Base-by-base conservation (phyloP, 2,888 invertebrate genomes). In the Bugulina stolonifera region DNA sequence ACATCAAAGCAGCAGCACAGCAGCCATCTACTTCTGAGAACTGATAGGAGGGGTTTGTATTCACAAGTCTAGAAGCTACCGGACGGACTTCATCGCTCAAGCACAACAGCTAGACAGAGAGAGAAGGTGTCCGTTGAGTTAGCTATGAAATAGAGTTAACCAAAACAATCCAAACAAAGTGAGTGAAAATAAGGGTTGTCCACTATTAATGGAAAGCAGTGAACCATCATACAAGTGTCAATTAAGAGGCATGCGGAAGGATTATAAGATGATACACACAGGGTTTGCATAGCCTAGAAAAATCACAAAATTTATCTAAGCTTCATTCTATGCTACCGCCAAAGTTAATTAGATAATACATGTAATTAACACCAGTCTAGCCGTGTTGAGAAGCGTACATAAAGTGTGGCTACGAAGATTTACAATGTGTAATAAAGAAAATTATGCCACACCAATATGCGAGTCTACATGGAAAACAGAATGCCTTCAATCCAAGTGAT, bases 101-200 rank as follows among this genome's bases (percentile, higher is more conserved):
- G 64, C 64, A 64, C 64, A 64, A 64, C 64, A 64, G 64, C 64
- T 64, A 64, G 64, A 64, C 64, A 64, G 64, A 43, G 43, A 43
- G 43, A 43, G 43, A 43, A 18, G 64, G 64, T 64, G 64, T 64
- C 27, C 64, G 25, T 64, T 64, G 64, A 27, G 64, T 64, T 64
- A 64, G 64, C 64, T 64, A 64, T 64, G 64, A 64, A 64, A 64
- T 64, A 64, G 64, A 64, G 64, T 64, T 64, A 64, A 64, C 64
- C 64, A 64, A 64, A 64, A 64, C 64, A 64, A 64, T 64, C 64
- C 64, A 64, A 64, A 64, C 64, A 64, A 64, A 64, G 64, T 64
- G 64, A 64, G 64, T 32, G 64, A 64, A 64, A 55, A 23, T 25
- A 64, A 64, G 64, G 27, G 2, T 64, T 64, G 64, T 27, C 64